These are phyloP conservation scores for Mus spicilegus DNA, from an alignment of 2,113 vertebrate species.

Conservation along the genomic window DNA sequence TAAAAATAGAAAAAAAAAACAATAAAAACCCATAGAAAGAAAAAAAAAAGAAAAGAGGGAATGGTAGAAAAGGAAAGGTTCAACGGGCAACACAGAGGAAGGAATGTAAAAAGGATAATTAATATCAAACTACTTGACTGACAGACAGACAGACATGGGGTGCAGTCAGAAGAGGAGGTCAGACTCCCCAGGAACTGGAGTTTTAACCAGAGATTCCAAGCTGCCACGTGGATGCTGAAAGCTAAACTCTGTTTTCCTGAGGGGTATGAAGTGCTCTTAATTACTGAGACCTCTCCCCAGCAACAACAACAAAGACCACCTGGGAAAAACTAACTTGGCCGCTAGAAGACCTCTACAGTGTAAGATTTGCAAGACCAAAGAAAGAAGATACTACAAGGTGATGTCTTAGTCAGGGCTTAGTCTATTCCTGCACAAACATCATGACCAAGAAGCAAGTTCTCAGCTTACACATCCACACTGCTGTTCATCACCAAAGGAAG, in stretches of 20 bases:
- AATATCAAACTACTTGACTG: neutral
- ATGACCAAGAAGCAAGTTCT: too few species aligned
- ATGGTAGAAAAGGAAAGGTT: neutral
- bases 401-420: too few species aligned
- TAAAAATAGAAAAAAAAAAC: too few species aligned
- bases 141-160: too few species aligned
- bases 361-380: neutral
- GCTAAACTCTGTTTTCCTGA: neutral
- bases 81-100: neutral
- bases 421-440: too few species aligned
- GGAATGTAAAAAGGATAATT: neutral
- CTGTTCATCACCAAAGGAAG: too few species aligned
- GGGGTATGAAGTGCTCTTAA: neutral
- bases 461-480: too few species aligned
- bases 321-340: too few species aligned
- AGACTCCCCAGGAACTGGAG: neutral
- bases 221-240: neutral
- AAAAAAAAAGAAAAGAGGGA: neutral
- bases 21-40: too few species aligned
- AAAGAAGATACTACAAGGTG: neutral
- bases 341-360: neutral
- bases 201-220: neutral
- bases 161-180: neutral
- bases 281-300: neutral
- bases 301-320: neutral